Base-by-base conservation (phyloP, 2,113 vertebrate genomes). In the Micronycteris hirsuta region DNA sequence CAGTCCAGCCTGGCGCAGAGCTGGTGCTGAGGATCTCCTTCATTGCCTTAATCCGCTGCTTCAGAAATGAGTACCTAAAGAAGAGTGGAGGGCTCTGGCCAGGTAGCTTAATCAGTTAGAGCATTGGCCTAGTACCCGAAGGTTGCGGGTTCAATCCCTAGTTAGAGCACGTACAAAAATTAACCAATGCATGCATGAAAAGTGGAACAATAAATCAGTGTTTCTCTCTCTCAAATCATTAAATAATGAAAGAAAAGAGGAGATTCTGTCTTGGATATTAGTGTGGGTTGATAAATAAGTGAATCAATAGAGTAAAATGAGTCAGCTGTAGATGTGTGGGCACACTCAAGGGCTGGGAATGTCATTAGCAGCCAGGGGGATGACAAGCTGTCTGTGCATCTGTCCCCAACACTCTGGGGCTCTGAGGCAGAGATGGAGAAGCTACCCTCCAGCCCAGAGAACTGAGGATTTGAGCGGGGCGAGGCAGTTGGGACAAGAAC, bases 1-100 rank as follows among this genome's bases (percentile, higher is more conserved):
- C 45, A 2, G 11, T 14, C 13, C 20, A 24, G 8, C 56, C 74
- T 5, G 17, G 54, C 26, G 0, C 6, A 0, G n/a, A 52, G n/a
- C 52, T 24, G 76, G 70, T 63, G 78, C 38, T 28, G 17, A 16
- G 15, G 28, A 24, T 15, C 0, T 36, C 5, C 28, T 49, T 41
- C 2, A 4, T 82, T 11, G 76, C 56, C 36, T 43, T 33, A 17
- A 61, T 2, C 41, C 16, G 9, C 28, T 5, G 63, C 20, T 0
- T 71, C 6, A 1, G 52, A 78, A 38, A n/a, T 71, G 71, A 22
- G 16, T 22, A 10, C 63, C 31, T 77, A n/a, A 54, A 15, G 52
- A 63, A 31, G 36, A 38, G 45, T 0, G 19, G 47, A 31, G 22
- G 58, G 61, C 61, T 28, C 61, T 31, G 61, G 61, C 28, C 28